Evolutionary conservation across 2,113 vertebrate species (phyloP), one percentile per base, ranked within the genome.

Genomic region (Notiomystis cincta): DNA sequence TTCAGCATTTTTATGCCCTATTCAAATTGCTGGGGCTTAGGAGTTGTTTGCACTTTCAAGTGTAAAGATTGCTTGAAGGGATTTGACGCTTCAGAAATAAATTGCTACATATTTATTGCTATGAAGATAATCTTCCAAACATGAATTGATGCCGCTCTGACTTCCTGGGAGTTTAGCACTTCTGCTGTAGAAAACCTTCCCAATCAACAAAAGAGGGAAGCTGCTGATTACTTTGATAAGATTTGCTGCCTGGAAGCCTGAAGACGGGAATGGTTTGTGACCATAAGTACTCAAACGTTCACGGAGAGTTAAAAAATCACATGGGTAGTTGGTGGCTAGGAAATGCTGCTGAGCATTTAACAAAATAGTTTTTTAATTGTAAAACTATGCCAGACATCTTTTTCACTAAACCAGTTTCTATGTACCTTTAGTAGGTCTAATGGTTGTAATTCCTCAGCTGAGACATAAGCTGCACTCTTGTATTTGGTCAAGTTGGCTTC

Each of bases 11-110:
- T 83, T 79, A 28, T 28, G 12, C 30, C 67, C 27, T 71, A 24
- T 90, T 91, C 53, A 72, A 53, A 89, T 67, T 72, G 25, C 58
- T 14, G 9, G 15, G 28, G 7, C n/a, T 94, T 89, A 89, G 53
- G 57, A 75, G 10, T 33, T 95, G 38, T 87, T 96, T 79, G 45
- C 58, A 76, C 75, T 90, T 96, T 50, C 61, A 85, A 84, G 37
- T 87, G 54, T 76, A 77, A 95, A 90, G 54, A 69, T 71, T 76
- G 57, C 61, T 76, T 4, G 2, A 37, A 53, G 81, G 76, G 65
- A 95, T 93, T 85, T 94, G 70, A 61, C 7, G 16, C 61, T 91
- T 79, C 69, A 67, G 51, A 83, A 92, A 67, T 82, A 79, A 95
- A 78, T 89, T 89, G 35, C n/a, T 91, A 66, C 37, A 13, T 91